These are phyloP conservation scores for Cherax quadricarinatus DNA, from an alignment of 1,140 invertebrate genomes.

Conservation along the genomic window DNA sequence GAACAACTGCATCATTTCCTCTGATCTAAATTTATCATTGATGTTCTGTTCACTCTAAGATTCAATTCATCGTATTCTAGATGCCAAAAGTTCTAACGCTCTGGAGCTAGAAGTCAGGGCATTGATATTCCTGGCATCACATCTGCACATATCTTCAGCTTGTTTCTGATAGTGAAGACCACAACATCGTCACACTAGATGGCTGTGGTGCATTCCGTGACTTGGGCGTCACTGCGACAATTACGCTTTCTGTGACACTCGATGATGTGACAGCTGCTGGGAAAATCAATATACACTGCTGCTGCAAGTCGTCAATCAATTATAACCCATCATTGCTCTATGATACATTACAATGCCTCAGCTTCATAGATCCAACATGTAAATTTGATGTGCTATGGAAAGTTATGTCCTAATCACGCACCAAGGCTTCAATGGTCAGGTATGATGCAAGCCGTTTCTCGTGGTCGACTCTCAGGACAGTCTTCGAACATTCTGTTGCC, in stretches of 20 bases:
- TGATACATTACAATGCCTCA: not conserved
- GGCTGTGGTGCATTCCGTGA: not conserved
- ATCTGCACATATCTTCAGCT: too few relatives aligned
- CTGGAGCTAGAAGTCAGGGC: too few relatives aligned
- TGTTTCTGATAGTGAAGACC: too few relatives aligned
- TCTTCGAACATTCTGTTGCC: conserved; percentile 19
- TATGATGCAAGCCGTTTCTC: conserved; percentile 19
- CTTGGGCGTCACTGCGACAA: not conserved
- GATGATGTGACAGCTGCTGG: not conserved
- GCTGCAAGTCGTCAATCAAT: not conserved
- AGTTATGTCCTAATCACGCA: not conserved
- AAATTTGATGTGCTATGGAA: conserved; percentile 3
- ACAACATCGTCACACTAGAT: too few relatives aligned
- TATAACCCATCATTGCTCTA: not conserved
- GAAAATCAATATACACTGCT: conserved; percentile 12
- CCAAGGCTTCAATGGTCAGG: conserved; percentile 13
- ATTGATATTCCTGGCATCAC: too few relatives aligned
- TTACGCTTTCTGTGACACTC: not conserved
- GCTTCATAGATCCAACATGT: not conserved
- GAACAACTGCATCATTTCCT: not conserved
- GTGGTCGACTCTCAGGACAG: not conserved
- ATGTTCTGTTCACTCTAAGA: not conserved
- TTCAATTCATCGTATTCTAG: too few relatives aligned
- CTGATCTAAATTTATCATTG: not conserved
- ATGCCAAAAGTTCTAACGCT: too few relatives aligned